Evolutionary conservation across 2,888 invertebrate species (phyloP).

Genomic region (Polylopha cassiicola): DNA sequence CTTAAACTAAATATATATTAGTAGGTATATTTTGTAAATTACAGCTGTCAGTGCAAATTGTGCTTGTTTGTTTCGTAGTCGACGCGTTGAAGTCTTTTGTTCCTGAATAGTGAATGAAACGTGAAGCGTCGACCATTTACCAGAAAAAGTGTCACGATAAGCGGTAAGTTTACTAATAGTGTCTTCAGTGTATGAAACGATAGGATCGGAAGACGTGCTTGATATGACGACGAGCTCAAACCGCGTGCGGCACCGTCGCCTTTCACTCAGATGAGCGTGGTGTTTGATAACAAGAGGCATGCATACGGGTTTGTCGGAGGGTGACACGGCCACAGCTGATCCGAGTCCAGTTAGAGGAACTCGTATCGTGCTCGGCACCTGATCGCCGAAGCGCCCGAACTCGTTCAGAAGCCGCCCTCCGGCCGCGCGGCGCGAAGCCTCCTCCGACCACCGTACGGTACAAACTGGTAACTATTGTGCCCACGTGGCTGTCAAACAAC

Average conservation of each 20-base stretch:
- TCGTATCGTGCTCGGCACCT: conserved; percentile 72
- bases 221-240: too few species aligned
- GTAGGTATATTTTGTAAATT: neutral
- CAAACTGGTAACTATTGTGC: conserved; percentile 68
- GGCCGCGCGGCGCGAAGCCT: conserved; percentile 33
- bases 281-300: conserved; percentile 8
- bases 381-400: conserved; percentile 70
- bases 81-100: conserved; percentile 21
- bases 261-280: neutral
- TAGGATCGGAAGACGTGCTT: too few species aligned
- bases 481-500: conserved; percentile 68
- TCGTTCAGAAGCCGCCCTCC: conserved; percentile 66
- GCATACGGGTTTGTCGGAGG: conserved; percentile 29
- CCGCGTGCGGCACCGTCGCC: too few species aligned
- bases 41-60: conserved; percentile 23
- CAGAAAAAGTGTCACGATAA: too few species aligned
- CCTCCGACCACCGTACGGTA: conserved; percentile 61
- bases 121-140: too few species aligned
- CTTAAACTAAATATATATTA: too few species aligned
- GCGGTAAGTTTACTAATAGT: too few species aligned
- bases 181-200: too few species aligned
- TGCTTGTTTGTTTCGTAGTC: conserved; percentile 29
- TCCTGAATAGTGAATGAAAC: neutral
- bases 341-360: conserved; percentile 74
- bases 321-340: conserved; percentile 66